These are phyloP conservation scores for Limosa lapponica DNA, from an alignment of 2,797 vertebrate species.

Conservation along the genomic window DNA sequence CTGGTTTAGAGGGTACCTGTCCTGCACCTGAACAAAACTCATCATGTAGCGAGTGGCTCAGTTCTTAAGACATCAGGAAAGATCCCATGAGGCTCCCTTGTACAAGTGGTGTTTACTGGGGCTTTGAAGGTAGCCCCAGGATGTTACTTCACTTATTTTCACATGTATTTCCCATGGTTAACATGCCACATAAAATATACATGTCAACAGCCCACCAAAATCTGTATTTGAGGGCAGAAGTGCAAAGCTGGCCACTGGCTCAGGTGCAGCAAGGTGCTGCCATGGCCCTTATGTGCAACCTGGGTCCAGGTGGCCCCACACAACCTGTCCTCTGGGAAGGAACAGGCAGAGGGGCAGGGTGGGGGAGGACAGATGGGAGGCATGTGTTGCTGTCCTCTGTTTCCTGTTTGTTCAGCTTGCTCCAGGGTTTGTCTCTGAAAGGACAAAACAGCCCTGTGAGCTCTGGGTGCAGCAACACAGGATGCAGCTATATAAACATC, in stretches of 20 bases:
- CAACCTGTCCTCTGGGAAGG: neutral
- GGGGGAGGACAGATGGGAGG: neutral
- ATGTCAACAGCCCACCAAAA: neutral
- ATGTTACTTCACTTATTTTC: neutral
- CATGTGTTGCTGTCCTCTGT: neutral
- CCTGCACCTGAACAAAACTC: neutral
- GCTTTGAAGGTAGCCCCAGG: neutral
- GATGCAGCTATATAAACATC: neutral
- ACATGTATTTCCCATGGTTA: neutral
- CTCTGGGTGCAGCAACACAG: neutral
- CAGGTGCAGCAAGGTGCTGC: neutral
- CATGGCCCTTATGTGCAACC: neutral
- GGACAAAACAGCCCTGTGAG: neutral
- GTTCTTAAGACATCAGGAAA: neutral
- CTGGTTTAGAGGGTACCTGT: neutral
- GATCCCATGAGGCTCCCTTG: neutral
- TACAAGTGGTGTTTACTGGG: neutral
- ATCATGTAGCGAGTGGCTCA: neutral
- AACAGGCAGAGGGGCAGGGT: neutral
- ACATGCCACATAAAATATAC: neutral
- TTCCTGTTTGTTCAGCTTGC: neutral
- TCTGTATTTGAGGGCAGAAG: neutral
- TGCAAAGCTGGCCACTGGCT: neutral
- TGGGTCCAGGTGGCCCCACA: neutral
- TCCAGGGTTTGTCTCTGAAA: neutral